Conservation (phyloP, 2,113 vertebrate genomes). For the Rhynchopsitta pachyrhyncha region DNA sequence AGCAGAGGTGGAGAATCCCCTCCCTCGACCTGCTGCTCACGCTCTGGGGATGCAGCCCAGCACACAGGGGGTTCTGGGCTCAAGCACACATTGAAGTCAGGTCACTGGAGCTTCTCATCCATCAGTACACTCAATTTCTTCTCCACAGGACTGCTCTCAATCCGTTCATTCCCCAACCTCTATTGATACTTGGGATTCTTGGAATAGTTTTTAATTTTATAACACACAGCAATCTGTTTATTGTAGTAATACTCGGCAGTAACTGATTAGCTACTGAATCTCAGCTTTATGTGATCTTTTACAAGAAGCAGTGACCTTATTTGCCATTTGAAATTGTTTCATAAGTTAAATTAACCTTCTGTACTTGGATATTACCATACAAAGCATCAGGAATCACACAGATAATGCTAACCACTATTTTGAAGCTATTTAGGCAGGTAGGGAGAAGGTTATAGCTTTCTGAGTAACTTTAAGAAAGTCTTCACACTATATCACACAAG, state of each 20-base stretch:
- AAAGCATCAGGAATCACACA: not conserved
- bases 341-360: not conserved
- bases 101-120: not conserved
- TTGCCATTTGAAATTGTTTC: not conserved
- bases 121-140: not conserved
- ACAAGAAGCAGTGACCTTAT: not conserved
- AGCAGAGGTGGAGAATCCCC: not conserved
- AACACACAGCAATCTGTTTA: not conserved
- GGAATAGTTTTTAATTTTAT: not conserved
- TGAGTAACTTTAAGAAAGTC: not conserved
- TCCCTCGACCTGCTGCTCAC: not conserved
- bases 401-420: not conserved
- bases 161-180: not conserved
- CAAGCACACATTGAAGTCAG: rapidly evolving
- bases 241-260: not conserved
- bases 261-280: not conserved
- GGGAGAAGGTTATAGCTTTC: not conserved
- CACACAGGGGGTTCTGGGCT: rapidly evolving
- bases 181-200: not conserved
- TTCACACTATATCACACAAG: not conserved
- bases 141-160: not conserved
- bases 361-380: not conserved
- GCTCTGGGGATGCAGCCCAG: not conserved
- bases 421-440: not conserved
- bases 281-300: not conserved